Percentiles rank a stretch among this genome's conserved stretches.
These are phyloP conservation scores for Ennomos quercinarius DNA, from an alignment of 2,888 invertebrate genomes.

Conservation along the genomic window DNA sequence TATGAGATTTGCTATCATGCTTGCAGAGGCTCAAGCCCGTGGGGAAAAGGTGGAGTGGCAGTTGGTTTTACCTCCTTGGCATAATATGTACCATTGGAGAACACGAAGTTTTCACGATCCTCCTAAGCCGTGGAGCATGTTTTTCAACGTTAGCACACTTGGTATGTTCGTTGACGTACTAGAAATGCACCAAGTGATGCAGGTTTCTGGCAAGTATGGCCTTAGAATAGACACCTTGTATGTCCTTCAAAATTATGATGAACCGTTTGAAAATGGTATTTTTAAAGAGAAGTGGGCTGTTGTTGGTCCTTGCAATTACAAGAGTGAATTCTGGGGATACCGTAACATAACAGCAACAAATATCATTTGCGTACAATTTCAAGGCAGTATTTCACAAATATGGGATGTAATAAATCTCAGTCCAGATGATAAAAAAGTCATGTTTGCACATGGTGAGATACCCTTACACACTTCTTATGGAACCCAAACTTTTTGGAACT, in stretches of 20 bases:
- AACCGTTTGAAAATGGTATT: constrained; percentile 92
- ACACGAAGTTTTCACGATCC: constrained; percentile 83
- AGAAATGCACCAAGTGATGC: constrained; percentile 93
- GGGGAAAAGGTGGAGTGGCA: constrained; percentile 80
- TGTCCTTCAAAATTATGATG: constrained; percentile 93
- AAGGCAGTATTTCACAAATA: constrained; percentile 90
- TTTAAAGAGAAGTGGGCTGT: constrained; percentile 94
- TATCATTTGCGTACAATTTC: constrained; percentile 92
- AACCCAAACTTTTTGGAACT: constrained; percentile 92
- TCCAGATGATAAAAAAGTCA: constrained; percentile 79
- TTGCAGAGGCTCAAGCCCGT: constrained; percentile 87
- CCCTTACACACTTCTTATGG: constrained; percentile 96
- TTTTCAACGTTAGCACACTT: constrained; percentile 94
- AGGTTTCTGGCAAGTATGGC: constrained; percentile 43
- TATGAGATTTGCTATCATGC: constrained; percentile 94
- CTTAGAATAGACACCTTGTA: constrained; percentile 90
- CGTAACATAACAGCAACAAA: constrained; percentile 87
- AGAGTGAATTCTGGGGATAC: constrained; percentile 89
- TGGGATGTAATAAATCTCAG: constrained; percentile 83
- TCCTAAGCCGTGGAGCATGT: constrained; percentile 91
- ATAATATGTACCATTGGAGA: constrained; percentile 95
- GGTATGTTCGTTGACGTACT: constrained; percentile 92
- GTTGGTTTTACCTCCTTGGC: constrained; percentile 97
- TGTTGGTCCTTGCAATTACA: constrained; percentile 63
- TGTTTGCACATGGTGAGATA: constrained; percentile 93